Percentiles rank a stretch among this genome's conserved stretches.
These are phyloP conservation scores for Trypoxylon attenuatum DNA, from an alignment of 2,888 invertebrate species.

Conservation along the genomic window DNA sequence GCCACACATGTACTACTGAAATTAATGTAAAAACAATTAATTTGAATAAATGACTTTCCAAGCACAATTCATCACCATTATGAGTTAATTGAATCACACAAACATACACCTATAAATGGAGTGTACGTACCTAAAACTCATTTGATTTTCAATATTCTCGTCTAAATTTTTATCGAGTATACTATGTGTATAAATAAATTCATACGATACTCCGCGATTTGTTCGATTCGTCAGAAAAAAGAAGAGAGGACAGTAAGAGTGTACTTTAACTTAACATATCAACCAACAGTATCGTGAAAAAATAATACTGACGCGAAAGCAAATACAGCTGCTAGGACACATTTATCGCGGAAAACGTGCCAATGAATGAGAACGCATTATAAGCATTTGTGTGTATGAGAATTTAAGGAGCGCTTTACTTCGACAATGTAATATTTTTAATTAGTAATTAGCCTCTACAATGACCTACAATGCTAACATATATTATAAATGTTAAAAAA, in stretches of 20 bases:
- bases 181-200: neutral
- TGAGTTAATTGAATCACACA: constrained; percentile 24
- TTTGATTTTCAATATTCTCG: constrained; percentile 15
- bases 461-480: neutral
- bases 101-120: constrained; percentile 30
- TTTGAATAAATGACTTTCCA: no score
- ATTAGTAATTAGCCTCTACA: no score
- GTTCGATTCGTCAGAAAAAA: constrained; percentile 29
- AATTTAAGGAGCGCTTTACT: neutral
- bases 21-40: neutral
- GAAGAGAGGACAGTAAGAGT: constrained; percentile 6
- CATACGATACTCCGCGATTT: constrained; percentile 31
- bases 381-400: constrained; percentile 9
- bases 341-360: neutral
- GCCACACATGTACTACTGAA: neutral
- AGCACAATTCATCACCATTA: constrained; percentile 21
- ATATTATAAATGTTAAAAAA: neutral
- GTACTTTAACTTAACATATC: constrained; percentile 14
- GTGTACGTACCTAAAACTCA: constrained; percentile 49
- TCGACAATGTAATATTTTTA: no score
- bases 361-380: constrained; percentile 7
- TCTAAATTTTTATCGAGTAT: constrained; percentile 10
- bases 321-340: constrained; percentile 28
- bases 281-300: constrained; percentile 4
- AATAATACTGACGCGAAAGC: constrained; percentile 21